Evolutionary conservation across 2,113 vertebrate species (phyloP), one percentile per base, ranked within the genome.

Genomic region (Caracal caracal): DNA sequence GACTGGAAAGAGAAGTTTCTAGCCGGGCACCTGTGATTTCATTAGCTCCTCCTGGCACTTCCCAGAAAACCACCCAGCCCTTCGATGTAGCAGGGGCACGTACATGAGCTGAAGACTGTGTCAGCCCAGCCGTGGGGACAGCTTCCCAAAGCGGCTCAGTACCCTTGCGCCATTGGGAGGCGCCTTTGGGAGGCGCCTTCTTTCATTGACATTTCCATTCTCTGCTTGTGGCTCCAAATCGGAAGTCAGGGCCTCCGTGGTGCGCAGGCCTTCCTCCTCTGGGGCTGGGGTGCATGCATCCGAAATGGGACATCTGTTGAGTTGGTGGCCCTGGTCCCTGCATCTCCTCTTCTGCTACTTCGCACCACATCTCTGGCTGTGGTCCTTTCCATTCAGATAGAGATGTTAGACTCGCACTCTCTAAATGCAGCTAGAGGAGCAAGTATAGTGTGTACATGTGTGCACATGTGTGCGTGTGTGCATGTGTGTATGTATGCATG

Each of bases 331-430:
- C 10, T 9, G 0, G 26, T 30, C 22, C 53, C 47, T 1, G 8
- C 20, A 49, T 63, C 66, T 76, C 82, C 79, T 92, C 82, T 51
- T 0, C 66, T 6, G 30, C 59, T 2, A 20, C 40, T 0, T 5
- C 28, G 30, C 0, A 0, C 79, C 30, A 33, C 0, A 24, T 40
- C 76, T 49, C 22, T 30, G 30, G 88, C 26, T 28, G 81, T 40
- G 96, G 91, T 96, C 96, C 97, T 97, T 98, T 83, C 96, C 97
- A 89, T 56, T 73, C 53, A 47, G 92, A 95, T 0, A 37, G 97
- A 97, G 94, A 94, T 3, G 4, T 97, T 95, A 80, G 96, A 35
- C 84, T 88, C 88, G 3, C 17, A 94, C 95, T 96, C 65, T 96
- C 37, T 95, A 91, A 76, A n/a, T 1, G 37, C 16, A 10, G 66